These are phyloP conservation scores for Mercenaria mercenaria DNA, from an alignment of 1,140 invertebrate species.

Conservation along the genomic window DNA sequence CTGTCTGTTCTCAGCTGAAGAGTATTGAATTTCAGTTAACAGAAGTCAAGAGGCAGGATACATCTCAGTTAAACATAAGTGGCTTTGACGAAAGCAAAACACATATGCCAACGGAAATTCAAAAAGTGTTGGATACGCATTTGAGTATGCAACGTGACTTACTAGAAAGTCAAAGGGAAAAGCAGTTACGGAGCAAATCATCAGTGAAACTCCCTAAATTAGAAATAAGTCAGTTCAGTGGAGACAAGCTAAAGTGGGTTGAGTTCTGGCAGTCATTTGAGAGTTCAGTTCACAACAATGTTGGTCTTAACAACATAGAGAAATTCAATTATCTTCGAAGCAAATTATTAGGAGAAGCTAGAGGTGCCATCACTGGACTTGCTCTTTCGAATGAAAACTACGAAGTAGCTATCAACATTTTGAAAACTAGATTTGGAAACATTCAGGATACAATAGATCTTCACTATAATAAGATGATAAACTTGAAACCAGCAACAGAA, in stretches of 20 bases:
- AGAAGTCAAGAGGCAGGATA: no score
- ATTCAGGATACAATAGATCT: not conserved
- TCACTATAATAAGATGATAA: not conserved
- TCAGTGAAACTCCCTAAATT: constrained; percentile 1
- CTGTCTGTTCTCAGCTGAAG: no score
- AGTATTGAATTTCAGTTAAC: no score
- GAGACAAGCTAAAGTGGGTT: not conserved
- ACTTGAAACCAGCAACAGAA: not conserved
- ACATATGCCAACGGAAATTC: no score
- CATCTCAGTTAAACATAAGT: no score
- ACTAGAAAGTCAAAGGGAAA: not conserved
- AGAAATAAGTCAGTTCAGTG: not conserved
- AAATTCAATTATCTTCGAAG: not conserved
- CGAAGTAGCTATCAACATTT: not conserved
- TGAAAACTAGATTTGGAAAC: not conserved
- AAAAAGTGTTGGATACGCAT: not conserved
- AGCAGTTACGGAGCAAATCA: not conserved
- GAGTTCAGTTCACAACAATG: not conserved
- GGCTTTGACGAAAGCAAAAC: no score
- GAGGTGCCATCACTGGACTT: not conserved
- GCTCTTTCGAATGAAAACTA: constrained; percentile 15
- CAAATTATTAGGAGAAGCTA: constrained; percentile 3
- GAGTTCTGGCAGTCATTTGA: not conserved
- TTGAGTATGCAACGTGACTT: not conserved
- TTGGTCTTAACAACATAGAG: not conserved